Conservation (phyloP, 2,113 vertebrate species). For the Otis tarda region DNA sequence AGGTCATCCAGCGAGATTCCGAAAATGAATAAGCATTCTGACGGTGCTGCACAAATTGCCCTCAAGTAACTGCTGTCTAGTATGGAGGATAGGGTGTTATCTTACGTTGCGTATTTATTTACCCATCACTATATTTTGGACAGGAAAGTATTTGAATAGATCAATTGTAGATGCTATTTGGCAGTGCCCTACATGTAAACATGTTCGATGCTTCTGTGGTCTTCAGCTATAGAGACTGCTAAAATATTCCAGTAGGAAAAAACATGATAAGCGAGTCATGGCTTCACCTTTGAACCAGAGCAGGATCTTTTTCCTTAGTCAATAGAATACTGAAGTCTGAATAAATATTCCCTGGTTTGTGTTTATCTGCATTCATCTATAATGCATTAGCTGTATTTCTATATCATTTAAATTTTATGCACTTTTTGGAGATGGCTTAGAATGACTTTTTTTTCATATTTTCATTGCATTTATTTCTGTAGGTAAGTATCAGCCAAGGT, state of each 20-base stretch:
- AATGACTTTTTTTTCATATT: background rate
- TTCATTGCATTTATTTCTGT: background rate
- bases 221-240: background rate
- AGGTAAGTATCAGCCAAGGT: fast-evolving
- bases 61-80: background rate
- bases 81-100: background rate
- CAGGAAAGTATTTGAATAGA: background rate
- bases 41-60: background rate
- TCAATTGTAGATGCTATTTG: background rate
- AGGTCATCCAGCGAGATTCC: background rate
- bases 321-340: background rate
- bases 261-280: background rate
- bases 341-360: background rate
- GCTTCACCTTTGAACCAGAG: background rate
- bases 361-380: background rate
- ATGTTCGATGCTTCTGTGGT: background rate
- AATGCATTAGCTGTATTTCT: background rate
- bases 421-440: background rate
- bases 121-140: background rate
- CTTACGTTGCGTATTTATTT: background rate
- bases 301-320: background rate
- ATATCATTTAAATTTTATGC: background rate
- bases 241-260: background rate
- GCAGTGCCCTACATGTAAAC: background rate
- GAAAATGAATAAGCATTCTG: background rate